Percentiles rank a stretch among this genome's conserved stretches.
These are phyloP conservation scores for Eonycteris spelaea DNA, from an alignment of 2,113 vertebrate genomes.

Conservation along the genomic window DNA sequence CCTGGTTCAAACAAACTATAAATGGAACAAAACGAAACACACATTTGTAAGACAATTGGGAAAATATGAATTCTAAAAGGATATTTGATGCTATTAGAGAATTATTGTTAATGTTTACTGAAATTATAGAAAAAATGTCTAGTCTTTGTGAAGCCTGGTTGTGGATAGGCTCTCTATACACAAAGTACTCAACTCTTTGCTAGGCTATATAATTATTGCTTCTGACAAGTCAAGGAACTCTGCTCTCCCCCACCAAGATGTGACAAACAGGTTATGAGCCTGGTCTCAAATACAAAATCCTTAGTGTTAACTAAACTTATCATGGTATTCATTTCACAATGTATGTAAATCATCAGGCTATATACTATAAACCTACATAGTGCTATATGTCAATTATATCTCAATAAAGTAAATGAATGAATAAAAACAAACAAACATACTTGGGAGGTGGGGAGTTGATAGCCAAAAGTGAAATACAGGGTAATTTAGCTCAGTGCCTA, in stretches of 20 bases:
- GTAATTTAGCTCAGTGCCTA: not conserved
- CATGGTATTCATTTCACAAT: not conserved
- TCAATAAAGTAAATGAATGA: not conserved
- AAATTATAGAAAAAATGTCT: not conserved
- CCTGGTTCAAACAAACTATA: not conserved
- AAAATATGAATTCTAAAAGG: not conserved
- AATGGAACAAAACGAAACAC: not conserved
- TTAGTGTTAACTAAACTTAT: not conserved
- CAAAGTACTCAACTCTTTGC: not conserved
- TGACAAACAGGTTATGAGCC: not conserved
- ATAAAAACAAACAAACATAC: not conserved
- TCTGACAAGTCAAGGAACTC: not conserved
- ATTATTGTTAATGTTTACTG: not conserved
- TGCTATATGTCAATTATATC: not conserved
- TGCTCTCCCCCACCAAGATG: not conserved
- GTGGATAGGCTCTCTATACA: not conserved
- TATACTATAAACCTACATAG: not conserved
- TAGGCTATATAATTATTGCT: not conserved
- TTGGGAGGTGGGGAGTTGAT: not conserved
- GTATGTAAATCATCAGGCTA: not conserved
- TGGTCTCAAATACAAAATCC: not conserved
- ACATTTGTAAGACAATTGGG: not conserved
- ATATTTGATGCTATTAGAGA: not conserved
- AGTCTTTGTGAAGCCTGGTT: not conserved
- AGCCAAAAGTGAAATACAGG: not conserved